Evolutionary conservation across 2,797 vertebrate species (phyloP).

Genomic region (Esox lucius): DNA sequence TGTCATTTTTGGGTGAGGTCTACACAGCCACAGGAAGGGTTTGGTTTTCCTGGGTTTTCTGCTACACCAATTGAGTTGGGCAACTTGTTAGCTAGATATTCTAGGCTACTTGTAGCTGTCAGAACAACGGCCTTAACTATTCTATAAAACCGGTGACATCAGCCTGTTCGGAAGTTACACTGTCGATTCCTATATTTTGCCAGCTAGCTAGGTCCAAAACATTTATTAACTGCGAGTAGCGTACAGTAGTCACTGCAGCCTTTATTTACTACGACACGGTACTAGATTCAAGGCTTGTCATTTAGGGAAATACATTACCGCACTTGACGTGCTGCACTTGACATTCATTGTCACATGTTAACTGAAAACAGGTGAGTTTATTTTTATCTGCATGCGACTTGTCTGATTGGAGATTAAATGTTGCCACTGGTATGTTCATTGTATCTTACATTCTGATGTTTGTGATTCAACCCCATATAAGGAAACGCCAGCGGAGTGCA

Average conservation of each 20-base stretch:
- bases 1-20: background rate
- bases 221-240: background rate
- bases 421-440: background rate
- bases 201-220: background rate
- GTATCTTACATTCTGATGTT: background rate
- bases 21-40: background rate
- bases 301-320: constrained; percentile 2
- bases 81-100: background rate
- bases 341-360: constrained; percentile 66
- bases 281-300: background rate
- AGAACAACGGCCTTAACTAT: no score
- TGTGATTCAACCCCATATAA: constrained; percentile 30
- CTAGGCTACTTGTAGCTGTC: background rate
- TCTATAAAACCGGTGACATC: no score
- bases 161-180: no score
- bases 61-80: no score
- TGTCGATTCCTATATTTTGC: no score
- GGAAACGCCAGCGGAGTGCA: constrained; percentile 87
- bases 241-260: background rate
- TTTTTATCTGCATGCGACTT: background rate
- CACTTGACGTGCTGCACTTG: constrained; percentile 29
- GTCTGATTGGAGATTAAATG: background rate
- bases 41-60: background rate
- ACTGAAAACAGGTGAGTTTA: constrained; percentile 71
- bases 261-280: background rate